Base-by-base conservation (phyloP, 2,797 vertebrate species). In the Tolypeutes matacus region DNA sequence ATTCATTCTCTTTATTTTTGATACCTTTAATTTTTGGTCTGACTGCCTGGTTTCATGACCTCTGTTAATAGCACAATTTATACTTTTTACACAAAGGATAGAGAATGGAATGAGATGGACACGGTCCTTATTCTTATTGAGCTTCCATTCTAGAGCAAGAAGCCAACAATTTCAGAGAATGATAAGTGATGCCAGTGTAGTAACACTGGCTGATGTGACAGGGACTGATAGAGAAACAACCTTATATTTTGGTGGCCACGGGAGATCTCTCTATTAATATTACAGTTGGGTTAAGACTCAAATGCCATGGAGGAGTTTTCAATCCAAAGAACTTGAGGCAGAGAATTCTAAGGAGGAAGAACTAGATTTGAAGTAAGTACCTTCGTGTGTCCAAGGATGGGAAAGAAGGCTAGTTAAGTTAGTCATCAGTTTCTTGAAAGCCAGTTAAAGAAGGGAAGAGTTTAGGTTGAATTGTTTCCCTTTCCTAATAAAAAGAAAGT, bases 111-210 rank as follows among this genome's bases (percentile, higher is more conserved):
- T 31, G 20, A 85, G n/a, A 64, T 2, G 53, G 20, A 1, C 0
- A 11, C 89, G 34, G 11, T 51, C 42, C 36, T 65, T 31, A 46
- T 36, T 81, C 64, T 60, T 23, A 64, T 2, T 36, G 53, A 81
- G 49, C 39, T 76, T 62, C 76, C 2, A 80, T 29, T 60, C 49
- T 56, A 83, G 49, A 86, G 25, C 39, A 80, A 6, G 21, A 42
- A 25, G 69, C 23, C 31, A 53, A 93, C 92, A 85, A 78, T 77
- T 89, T 91, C 78, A 92, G 34, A 82, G 51, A 84, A 81, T 34
- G 29, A 31, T 39, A 58, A 18, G 49, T 39, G 34, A 70, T 5
- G 18, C 29, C 7, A 64, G 53, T 36, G 2, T 4, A 81, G 25
- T 69, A 69, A 49, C 20, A 39, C 10, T 15, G 1, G 21, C 3